A percentile compares a stretch with the other conserved stretches of the same genome.
Evolutionary conservation across 2,888 invertebrate genomes (phyloP).

Genomic region (Lasioglossum villosulum): DNA sequence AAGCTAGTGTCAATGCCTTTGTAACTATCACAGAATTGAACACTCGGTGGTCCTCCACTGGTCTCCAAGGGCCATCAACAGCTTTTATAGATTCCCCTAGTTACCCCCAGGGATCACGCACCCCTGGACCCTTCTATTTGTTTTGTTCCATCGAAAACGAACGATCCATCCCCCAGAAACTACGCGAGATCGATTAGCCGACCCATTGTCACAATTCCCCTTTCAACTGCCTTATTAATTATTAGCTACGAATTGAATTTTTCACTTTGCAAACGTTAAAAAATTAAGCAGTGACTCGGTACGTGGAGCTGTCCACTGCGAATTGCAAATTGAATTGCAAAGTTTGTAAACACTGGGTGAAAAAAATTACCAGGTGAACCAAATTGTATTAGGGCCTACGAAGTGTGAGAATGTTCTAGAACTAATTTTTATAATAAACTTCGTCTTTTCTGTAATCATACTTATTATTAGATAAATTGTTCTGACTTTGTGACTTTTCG

Average conservation of each 20-base stretch:
- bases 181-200: not conserved
- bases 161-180: not conserved
- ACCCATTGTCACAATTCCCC: not conserved
- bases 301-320: no score
- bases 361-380: no score
- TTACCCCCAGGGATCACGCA: not conserved
- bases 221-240: not conserved
- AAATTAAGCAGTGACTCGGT: no score
- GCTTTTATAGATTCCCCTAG: not conserved
- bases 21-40: not conserved
- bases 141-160: slow-evolving; percentile 7
- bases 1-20: not conserved
- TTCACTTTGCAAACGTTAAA: not conserved
- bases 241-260: not conserved
- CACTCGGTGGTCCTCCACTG: not conserved
- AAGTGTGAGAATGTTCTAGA: no score
- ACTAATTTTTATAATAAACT: no score
- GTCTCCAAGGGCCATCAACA: not conserved
- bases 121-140: not conserved
- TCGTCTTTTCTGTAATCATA: no score
- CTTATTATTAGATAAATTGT: no score
- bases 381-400: no score
- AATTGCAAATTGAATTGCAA: no score
- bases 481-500: no score
- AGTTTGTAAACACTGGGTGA: no score